Evolutionary conservation across 1,140 invertebrate species (phyloP).

Genomic region (Lepidurus arcticus): DNA sequence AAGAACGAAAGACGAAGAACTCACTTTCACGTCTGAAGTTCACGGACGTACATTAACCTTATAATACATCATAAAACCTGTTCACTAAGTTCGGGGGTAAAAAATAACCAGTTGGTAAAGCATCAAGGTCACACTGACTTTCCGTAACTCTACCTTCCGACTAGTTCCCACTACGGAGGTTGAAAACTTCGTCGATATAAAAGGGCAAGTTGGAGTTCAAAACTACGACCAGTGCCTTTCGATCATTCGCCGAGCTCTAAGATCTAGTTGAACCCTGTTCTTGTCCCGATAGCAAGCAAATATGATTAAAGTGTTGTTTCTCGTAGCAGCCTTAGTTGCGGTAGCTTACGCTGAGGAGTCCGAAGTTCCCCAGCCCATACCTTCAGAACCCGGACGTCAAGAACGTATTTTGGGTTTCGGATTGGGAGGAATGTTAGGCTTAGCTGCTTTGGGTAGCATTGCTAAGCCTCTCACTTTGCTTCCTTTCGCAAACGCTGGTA

Average conservation of each 20-base stretch:
- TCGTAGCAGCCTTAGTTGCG: background rate
- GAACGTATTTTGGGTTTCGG: background rate
- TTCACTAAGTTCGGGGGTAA: too few relatives aligned
- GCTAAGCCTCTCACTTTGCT: background rate
- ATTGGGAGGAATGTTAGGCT: background rate
- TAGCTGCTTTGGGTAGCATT: background rate
- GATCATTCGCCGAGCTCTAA: background rate
- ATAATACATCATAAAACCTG: too few relatives aligned
- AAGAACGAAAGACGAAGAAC: too few relatives aligned
- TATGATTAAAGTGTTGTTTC: background rate
- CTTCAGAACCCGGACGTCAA: background rate
- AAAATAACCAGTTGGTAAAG: too few relatives aligned
- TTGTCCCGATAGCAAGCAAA: background rate
- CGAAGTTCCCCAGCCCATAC: background rate
- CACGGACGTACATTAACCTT: too few relatives aligned
- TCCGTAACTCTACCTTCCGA: background rate
- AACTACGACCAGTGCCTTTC: background rate
- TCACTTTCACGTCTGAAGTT: too few relatives aligned
- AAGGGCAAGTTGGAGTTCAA: background rate
- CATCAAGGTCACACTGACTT: background rate
- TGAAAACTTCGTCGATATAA: background rate
- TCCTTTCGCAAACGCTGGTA: background rate
- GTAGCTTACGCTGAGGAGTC: background rate
- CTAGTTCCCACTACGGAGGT: background rate
- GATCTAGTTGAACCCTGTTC: background rate